Conservation (phyloP, 2,888 invertebrate genomes). For the Oscheius sp. region DNA sequence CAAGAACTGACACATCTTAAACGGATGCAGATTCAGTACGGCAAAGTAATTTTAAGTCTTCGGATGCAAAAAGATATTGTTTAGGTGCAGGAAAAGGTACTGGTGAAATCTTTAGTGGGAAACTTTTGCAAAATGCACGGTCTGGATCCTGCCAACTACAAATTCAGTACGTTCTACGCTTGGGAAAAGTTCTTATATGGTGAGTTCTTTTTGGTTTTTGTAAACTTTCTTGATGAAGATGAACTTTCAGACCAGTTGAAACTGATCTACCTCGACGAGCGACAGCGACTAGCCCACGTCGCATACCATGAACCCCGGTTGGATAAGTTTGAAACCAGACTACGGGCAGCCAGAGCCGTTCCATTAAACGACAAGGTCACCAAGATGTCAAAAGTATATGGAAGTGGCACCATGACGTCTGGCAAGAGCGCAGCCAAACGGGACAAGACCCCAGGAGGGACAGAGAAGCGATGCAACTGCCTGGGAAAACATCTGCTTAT, state of each 20-base stretch:
- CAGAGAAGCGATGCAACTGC: conserved; percentile 62
- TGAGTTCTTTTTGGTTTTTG: conserved; percentile 35
- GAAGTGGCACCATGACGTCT: conserved; percentile 46
- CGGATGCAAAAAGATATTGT: neutral
- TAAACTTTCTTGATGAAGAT: conserved; percentile 47
- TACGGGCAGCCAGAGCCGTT: conserved; percentile 37
- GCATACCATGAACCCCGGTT: conserved; percentile 12
- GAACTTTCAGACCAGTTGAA: conserved; percentile 71
- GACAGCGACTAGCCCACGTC: conserved; percentile 50
- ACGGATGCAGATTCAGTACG: conserved; percentile 89
- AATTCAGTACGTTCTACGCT: conserved; percentile 67
- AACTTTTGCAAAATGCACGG: conserved; percentile 72
- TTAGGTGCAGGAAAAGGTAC: conserved; percentile 68
- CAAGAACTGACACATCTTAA: conserved; percentile 92
- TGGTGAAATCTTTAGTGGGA: conserved; percentile 69
- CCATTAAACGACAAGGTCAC: conserved; percentile 32
- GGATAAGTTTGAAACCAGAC: conserved; percentile 38
- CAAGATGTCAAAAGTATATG: conserved; percentile 48
- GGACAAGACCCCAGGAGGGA: conserved; percentile 34
- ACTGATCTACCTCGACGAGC: conserved; percentile 69
- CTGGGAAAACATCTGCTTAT: conserved; percentile 58
- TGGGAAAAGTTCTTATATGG: conserved; percentile 73
- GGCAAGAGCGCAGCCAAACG: conserved; percentile 26
- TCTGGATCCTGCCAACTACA: conserved; percentile 64
- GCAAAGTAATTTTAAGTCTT: conserved; percentile 72